Base-by-base conservation (phyloP, 1,140 invertebrate genomes). In the Babylonia areolata region DNA sequence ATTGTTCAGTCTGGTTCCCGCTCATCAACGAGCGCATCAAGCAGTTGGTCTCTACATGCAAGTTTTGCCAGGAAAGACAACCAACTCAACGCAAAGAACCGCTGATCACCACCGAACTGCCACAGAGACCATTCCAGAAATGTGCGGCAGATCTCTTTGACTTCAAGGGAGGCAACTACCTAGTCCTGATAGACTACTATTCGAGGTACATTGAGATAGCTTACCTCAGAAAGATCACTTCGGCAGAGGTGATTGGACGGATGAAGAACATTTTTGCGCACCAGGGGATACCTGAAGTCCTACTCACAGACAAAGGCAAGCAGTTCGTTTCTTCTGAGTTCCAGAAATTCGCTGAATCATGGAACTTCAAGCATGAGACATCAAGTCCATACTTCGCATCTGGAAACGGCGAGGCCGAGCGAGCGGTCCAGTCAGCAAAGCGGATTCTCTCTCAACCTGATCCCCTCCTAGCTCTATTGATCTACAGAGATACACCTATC, bases 261-360 rank as follows among this genome's bases (percentile, higher is more conserved):
- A 42, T 90, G 54, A 90, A 90, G 51, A 64, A 64, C 28, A 85
- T 85, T 0, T 92, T 92, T 84, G 88, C 87, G 3, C 84, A 81
- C 2, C 46, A 51, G 82, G 90, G 90, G 17, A 88, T 91, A 2
- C 87, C 88, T 37, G 86, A 89, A 35, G 39, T 33, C 12, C 31
- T 91, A 2, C 39, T 90, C 2, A 85, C 87, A 11, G 91, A 92
- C 81, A 91, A 91, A 46, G 88, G 89, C 0, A 86, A 88, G 9
- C 87, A 91, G 75, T 93, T 89, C 71, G 40, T 84, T 33, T 85
- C 71, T 37, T 28, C 83, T 9, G 90, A 89, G 40, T 92, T 92
- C 64, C 23, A 46, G 33, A 37, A 84, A 5, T 91, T 92, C 85
- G 71, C 84, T 9, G 75, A 75, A 23, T 40, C 87, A 1, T 92